phyloP scores from a whole-genome alignment of 2,797 vertebrate species.

The Spea hammondii region DNA sequence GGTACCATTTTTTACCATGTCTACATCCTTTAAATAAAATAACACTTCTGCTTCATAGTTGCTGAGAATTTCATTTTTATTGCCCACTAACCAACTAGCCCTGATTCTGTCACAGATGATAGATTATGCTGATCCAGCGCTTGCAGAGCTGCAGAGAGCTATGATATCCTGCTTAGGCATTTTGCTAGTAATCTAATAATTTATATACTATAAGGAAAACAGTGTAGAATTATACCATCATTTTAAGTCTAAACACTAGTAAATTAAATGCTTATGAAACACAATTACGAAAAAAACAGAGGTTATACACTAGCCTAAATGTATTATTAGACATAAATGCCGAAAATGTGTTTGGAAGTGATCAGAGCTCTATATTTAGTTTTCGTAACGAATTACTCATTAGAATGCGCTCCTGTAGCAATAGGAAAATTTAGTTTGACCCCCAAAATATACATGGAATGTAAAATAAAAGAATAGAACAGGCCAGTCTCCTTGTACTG shows the following conservation, averaged over 20 bases:
- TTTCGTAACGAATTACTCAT: too few relatives aligned
- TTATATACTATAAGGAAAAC: slow-evolving; percentile 19
- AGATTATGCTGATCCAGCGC: slow-evolving; percentile 25
- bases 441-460: background rate
- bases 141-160: slow-evolving; percentile 2
- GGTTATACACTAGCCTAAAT: background rate
- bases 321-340: background rate
- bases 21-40: background rate
- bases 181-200: slow-evolving; percentile 19
- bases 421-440: too few relatives aligned
- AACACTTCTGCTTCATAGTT: background rate
- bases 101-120: slow-evolving; percentile 45
- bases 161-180: slow-evolving; percentile 3
- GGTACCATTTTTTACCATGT: too few relatives aligned
- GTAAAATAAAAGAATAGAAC: background rate
- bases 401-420: too few relatives aligned
- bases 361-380: background rate
- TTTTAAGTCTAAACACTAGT: slow-evolving; percentile 8
- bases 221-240: background rate
- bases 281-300: slow-evolving; percentile 4
- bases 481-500: too few relatives aligned
- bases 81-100: slow-evolving; percentile 36
- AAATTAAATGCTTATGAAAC: slow-evolving; percentile 1
- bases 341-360: background rate
- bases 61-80: slow-evolving; percentile 33